These are phyloP conservation scores for Entomobrya proxima DNA, from an alignment of 2,888 invertebrate genomes.

Conservation along the genomic window DNA sequence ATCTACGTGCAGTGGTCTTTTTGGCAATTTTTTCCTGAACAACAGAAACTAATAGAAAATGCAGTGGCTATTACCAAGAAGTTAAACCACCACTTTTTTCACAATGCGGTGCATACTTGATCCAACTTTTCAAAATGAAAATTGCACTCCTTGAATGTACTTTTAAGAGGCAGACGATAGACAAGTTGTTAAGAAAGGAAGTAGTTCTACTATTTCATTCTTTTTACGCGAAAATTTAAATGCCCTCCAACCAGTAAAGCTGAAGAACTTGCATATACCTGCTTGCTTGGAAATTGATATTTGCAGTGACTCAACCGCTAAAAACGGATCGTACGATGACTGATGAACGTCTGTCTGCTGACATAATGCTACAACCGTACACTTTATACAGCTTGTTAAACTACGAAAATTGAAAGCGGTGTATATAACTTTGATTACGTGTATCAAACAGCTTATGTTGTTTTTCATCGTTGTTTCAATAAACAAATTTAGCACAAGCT, in stretches of 20 bases:
- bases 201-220: no score
- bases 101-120: neutral
- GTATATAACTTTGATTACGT: no score
- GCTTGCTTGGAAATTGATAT: neutral
- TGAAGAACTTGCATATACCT: neutral
- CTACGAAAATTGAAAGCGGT: neutral
- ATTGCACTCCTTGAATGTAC: neutral
- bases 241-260: no score
- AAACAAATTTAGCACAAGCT: neutral
- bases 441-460: neutral
- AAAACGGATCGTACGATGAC: neutral
- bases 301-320: neutral
- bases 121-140: neutral
- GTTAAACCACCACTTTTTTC: neutral
- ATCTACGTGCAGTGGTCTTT: slow-evolving; percentile 1
- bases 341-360: neutral
- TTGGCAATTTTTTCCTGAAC: slow-evolving; percentile 21
- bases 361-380: neutral
- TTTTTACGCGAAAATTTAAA: no score
- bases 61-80: neutral
- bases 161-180: neutral
- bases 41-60: neutral
- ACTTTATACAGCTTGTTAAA: neutral
- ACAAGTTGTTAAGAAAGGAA: neutral
- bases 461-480: neutral